Evolutionary conservation across 2,113 vertebrate genomes (phyloP).

Genomic region (Pleuronectes platessa): DNA sequence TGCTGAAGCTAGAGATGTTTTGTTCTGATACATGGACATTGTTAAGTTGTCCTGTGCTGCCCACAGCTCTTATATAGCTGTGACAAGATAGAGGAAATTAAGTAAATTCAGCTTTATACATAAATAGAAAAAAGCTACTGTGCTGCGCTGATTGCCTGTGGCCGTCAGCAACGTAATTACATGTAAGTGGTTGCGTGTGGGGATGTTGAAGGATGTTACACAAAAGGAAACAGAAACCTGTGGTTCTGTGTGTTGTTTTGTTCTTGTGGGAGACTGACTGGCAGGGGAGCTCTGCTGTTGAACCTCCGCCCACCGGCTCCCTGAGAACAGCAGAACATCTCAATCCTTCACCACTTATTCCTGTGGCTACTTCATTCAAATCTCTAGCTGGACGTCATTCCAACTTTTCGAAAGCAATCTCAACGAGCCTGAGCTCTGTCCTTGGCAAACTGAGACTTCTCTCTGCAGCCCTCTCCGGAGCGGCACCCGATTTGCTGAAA

Average conservation of each 20-base stretch:
- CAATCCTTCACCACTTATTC: background rate
- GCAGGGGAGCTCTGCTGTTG: background rate
- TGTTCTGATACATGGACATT: too few species aligned
- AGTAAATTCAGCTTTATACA: too few species aligned
- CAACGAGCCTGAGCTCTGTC: background rate
- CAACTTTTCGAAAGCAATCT: background rate
- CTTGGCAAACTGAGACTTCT: background rate
- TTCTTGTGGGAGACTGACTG: background rate
- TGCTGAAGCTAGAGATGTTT: too few species aligned
- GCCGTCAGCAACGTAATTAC: background rate
- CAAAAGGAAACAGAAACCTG: background rate
- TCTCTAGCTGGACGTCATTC: background rate
- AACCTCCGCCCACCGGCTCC: conserved; percentile 6
- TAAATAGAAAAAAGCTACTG: too few species aligned
- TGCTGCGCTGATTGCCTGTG: background rate
- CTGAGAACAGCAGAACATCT: background rate
- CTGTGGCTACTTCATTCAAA: background rate
- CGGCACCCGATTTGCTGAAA: too few species aligned
- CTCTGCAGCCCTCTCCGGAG: too few species aligned
- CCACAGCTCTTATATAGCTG: too few species aligned
- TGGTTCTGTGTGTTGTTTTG: background rate
- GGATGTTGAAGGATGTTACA: background rate
- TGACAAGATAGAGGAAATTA: too few species aligned
- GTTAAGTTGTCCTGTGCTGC: too few species aligned
- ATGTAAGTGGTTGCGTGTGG: background rate